Conservation (phyloP, 2,113 vertebrate genomes). For the human region GRCh38 chr1:170360501-170361000, state of each 20-base stretch:
- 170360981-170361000: too few relatives aligned
- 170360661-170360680: not conserved
- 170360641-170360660: not conserved
- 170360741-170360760: not conserved
- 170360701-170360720: not conserved
- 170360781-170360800: too few relatives aligned
- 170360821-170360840: too few relatives aligned
- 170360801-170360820: too few relatives aligned
- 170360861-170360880: too few relatives aligned
- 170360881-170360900: too few relatives aligned
- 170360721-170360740: not conserved
- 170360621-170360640: not conserved
- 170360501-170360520: not conserved
- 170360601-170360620: not conserved
- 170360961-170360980: too few relatives aligned
- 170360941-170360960: too few relatives aligned
- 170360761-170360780: not conserved
- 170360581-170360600: not conserved
- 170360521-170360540: not conserved
- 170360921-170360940: too few relatives aligned
- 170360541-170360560: not conserved
- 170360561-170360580: not conserved
- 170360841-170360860: too few relatives aligned
- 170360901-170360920: too few relatives aligned
- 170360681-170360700: not conserved